phyloP scores from a whole-genome alignment of 2,797 vertebrate species.

The Neosalanx taihuensis region DNA sequence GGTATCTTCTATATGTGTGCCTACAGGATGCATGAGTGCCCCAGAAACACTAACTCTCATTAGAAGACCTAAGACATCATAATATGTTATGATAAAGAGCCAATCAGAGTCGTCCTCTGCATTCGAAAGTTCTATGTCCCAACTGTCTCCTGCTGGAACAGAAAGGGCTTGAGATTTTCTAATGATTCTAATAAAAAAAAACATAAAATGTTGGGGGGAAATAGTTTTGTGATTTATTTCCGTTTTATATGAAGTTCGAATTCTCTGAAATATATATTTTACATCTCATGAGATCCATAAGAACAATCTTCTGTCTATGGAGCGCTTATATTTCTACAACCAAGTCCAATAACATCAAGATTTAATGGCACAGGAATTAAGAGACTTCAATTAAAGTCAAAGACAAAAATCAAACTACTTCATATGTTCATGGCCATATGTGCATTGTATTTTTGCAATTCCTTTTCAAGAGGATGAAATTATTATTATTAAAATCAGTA shows the following conservation, averaged over 20 bases:
- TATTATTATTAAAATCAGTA: too few relatives aligned
- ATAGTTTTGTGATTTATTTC: constrained; percentile 9
- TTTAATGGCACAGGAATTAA: too few relatives aligned
- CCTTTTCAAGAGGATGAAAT: too few relatives aligned
- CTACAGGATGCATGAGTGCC: constrained; percentile 74
- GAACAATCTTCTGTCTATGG: not conserved
- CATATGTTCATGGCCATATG: not conserved
- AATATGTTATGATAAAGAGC: constrained; percentile 19
- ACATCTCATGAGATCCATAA: not conserved
- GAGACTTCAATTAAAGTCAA: too few relatives aligned
- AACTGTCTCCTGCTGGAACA: constrained; percentile 23
- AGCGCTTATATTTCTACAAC: not conserved
- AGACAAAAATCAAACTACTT: too few relatives aligned
- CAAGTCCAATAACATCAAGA: too few relatives aligned
- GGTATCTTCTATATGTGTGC: constrained; percentile 76
- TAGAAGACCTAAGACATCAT: constrained; percentile 50
- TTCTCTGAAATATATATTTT: not conserved
- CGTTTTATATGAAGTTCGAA: not conserved
- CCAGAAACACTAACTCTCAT: constrained; percentile 59
- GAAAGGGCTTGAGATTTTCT: constrained; percentile 21
- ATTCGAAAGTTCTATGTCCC: constrained; percentile 10
- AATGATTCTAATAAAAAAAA: constrained; percentile 53
- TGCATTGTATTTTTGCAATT: too few relatives aligned
- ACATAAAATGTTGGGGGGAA: constrained; percentile 37
- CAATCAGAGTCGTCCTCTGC: constrained; percentile 11